Base-by-base conservation (phyloP, 23 tunicate genomes). In the Trididemnum nubilum region DNA sequence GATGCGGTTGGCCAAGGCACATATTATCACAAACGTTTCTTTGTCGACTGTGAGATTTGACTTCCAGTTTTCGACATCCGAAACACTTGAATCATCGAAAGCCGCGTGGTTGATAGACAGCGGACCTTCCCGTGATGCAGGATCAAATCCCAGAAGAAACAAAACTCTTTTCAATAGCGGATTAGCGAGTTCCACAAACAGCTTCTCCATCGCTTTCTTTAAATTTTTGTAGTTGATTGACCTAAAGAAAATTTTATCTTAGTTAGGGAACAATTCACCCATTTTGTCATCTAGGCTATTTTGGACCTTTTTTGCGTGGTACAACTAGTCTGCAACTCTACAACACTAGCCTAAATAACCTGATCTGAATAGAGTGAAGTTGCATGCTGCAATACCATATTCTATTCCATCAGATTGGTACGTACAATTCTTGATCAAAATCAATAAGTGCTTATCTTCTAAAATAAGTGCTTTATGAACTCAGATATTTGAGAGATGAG, bases 141-240 rank as follows among this genome's bases (percentile, higher is more conserved):
- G 81, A 54, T 85, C 97, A 36, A 81, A 64, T 19, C 90, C 97
- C 90, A 85, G 51, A 22, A 91, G 60, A 54, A 71, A 63, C 15
- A 82, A 38, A 54, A 82, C 84, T 74, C 83, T 75, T 60, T 77
- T 73, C 32, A 91, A 52, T 0, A 91, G 75, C 1, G 97, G 89
- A 29, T 64, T 70, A 35, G 97, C 87, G 26, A 91, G 84, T 71
- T 91, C 97, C 33, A 91, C 97, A 70, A 91, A 91, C 23, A 91
- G 73, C 24, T 76, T 70, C 67, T 91, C 97, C 97, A 91, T 91
- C 0, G 97, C 90, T 22, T 60, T 30, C 21, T 67, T 34, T 5
- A 91, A 33, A 33, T 91, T 81, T 54, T 85, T 91, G 61, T 73
- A 85, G 24, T 64, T 64, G 34, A 89, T 35, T 31, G 22, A 57